Evolutionary conservation across 1,140 invertebrate genomes (phyloP).

Genomic region (Solenopsis invicta): DNA sequence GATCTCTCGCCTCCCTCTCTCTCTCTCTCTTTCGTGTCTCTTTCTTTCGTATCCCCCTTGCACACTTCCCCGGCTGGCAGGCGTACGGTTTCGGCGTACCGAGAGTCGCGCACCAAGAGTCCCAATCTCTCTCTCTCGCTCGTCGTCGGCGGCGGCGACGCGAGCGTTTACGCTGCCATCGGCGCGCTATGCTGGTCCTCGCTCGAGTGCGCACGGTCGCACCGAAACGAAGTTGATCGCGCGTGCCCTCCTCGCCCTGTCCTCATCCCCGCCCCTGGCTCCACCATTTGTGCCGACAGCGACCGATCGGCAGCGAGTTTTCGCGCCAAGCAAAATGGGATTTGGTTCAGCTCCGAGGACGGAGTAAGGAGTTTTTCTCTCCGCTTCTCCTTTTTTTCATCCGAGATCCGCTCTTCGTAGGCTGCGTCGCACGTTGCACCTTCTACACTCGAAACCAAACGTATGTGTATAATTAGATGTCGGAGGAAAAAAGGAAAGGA

Average conservation of each 20-base stretch:
- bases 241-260: slow-evolving; percentile 36
- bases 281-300: too few species aligned
- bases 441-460: neutral
- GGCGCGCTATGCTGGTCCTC: slow-evolving; percentile 56
- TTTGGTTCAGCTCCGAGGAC: neutral
- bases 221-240: slow-evolving; percentile 22
- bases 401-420: too few species aligned
- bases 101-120: neutral
- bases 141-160: slow-evolving; percentile 9
- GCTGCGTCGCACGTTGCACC: neutral
- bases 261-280: too few species aligned
- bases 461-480: neutral
- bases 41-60: too few species aligned
- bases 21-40: too few species aligned
- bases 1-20: too few species aligned
- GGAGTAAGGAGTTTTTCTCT: neutral
- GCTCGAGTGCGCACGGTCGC: slow-evolving; percentile 64
- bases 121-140: slow-evolving; percentile 10
- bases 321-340: slow-evolving; percentile 63
- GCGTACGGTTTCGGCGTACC: neutral
- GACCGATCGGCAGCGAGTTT: slow-evolving; percentile 34
- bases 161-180: slow-evolving; percentile 40
- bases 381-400: neutral
- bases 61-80: too few species aligned
- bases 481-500: neutral